Base-by-base conservation (phyloP, 2,888 invertebrate genomes). In the Lepidochrysops patricia region DNA sequence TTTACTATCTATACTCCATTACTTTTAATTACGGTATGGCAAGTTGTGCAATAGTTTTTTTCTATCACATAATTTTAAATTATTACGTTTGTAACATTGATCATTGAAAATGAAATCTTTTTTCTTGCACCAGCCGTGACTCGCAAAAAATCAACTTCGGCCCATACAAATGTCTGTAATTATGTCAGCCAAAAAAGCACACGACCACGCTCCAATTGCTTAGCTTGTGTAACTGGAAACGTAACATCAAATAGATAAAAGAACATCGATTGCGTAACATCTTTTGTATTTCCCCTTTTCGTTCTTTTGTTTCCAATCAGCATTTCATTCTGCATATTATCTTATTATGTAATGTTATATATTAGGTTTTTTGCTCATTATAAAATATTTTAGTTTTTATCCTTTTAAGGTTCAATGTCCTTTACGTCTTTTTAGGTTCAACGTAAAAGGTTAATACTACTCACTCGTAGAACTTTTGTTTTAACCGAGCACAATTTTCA, bases 201-300 rank as follows among this genome's bases (percentile, higher is more conserved):
- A 64, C 58, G 60, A 57, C 59, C 61, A 63, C 62, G 67, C 61
- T 57, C 66, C 61, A 64, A 58, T 64, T 64, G 32, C 32, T 43
- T 54, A 56, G 60, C 52, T 66, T 65, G 63, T 62, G 63, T 60
- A 67, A 67, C 60, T 27, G 23, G 59, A 65, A 63, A 63, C 61
- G 63, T 66, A 68, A 67, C 60, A 49, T 48, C 57, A 57, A 62
- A 62, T 56, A 50, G 59, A 43, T 54, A 60, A 37, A 35, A 57
- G 49, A 57, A 23, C 19, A 43, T 19, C 15, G 12, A 54, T 54
- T 29, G 54, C 4, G 54, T 29, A 43, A 43, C 23, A 43, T 43
- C 29, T 54, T 54, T 15, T 54, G 54, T 29, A 32, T 29, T 29
- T 54, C 54, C 29, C 32, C 29, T 54, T 32, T 32, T 52, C 26